A percentile compares a stretch with the other conserved stretches of the same genome.
Conservation (phyloP, 2,888 invertebrate genomes). For the Spodoptera exigua region DNA sequence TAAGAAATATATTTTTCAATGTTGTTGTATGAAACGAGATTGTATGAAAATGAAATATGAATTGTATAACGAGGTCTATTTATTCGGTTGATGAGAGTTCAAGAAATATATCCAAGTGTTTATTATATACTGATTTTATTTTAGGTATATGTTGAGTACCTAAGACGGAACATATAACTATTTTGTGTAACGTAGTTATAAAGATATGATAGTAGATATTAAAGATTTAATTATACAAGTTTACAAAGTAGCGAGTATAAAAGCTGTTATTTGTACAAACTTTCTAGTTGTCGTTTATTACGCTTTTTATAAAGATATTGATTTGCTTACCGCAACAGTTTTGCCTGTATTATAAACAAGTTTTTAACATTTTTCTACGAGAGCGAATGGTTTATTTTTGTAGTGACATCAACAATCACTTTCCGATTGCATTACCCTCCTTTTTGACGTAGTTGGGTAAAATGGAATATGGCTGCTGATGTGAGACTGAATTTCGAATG, state of each 20-base stretch:
- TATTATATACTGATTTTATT: slow-evolving; percentile 63
- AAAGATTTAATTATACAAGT: slow-evolving; percentile 56
- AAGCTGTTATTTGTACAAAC: slow-evolving; percentile 60
- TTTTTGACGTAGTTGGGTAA: slow-evolving; percentile 46
- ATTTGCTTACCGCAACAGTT: slow-evolving; percentile 43
- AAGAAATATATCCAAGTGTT: slow-evolving; percentile 55
- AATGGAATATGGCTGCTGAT: slow-evolving; percentile 70
- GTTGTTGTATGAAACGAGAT: slow-evolving; percentile 64
- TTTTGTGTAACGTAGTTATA: slow-evolving; percentile 47
- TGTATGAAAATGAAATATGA: slow-evolving; percentile 48
- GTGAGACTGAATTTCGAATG: slow-evolving; percentile 70
- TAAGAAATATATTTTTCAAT: slow-evolving; percentile 73
- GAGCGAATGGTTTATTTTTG: slow-evolving; percentile 56
- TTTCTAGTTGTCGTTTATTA: slow-evolving; percentile 58
- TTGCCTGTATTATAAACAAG: slow-evolving; percentile 38
- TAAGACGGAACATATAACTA: slow-evolving; percentile 48
- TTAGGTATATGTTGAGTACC: slow-evolving; percentile 45
- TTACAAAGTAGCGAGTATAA: slow-evolving; percentile 56
- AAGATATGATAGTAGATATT: slow-evolving; percentile 35
- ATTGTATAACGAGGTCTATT: slow-evolving; percentile 68
- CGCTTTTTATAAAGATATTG: slow-evolving; percentile 64
- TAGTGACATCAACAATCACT: slow-evolving; percentile 73
- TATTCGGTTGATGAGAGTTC: slow-evolving; percentile 67
- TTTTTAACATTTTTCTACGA: slow-evolving; percentile 54
- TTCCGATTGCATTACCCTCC: slow-evolving; percentile 52